A percentile compares a stretch with the other conserved stretches of the same genome.
These are phyloP conservation scores for Esox lucius DNA, from an alignment of 2,797 vertebrate genomes.

Conservation along the genomic window DNA sequence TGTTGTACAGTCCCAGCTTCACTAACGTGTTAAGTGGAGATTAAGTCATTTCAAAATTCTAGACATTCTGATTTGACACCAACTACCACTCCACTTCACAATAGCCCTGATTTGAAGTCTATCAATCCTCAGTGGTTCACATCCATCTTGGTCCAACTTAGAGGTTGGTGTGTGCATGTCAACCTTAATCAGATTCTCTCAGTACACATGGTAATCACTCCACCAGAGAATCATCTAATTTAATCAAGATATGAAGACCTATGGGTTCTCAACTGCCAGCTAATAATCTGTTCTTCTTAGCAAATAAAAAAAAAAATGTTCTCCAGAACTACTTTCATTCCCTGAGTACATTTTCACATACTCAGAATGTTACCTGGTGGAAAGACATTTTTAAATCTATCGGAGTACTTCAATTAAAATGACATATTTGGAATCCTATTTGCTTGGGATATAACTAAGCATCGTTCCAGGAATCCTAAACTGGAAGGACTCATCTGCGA, in stretches of 20 bases:
- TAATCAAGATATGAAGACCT: background rate
- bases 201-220: slow-evolving; percentile 18
- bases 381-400: background rate
- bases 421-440: background rate
- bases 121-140: slow-evolving; percentile 31
- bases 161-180: slow-evolving; percentile 32
- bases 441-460: background rate
- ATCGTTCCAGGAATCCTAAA: background rate
- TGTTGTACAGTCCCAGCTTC: slow-evolving; percentile 1
- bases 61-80: slow-evolving; percentile 16
- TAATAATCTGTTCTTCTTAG: background rate
- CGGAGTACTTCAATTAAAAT: background rate
- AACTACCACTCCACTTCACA: slow-evolving; percentile 24
- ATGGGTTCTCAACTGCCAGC: background rate
- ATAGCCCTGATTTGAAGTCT: slow-evolving; percentile 31
- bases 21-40: slow-evolving; percentile 1
- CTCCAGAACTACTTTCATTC: background rate
- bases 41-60: slow-evolving; percentile 1
- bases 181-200: slow-evolving; percentile 46
- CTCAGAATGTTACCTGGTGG: no score
- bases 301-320: background rate
- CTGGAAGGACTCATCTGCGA: background rate
- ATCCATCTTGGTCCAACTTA: slow-evolving; percentile 50
- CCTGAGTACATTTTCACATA: no score
- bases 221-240: background rate